Evolutionary conservation across 2,797 vertebrate species (phyloP).

Genomic region (Babyrousa celebensis): DNA sequence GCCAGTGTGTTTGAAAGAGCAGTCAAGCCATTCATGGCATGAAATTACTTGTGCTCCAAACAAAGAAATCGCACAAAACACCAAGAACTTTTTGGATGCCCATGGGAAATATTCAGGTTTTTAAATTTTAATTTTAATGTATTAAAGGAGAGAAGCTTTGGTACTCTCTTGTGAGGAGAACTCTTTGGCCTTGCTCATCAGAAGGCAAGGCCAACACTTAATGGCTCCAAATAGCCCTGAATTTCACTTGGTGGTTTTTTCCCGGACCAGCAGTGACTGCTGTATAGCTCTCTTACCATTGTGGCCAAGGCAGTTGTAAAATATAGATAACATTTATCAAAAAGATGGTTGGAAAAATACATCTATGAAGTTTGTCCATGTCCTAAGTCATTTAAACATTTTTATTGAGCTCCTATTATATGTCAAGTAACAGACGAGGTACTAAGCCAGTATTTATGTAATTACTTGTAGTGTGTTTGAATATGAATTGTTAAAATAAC

Average conservation of each 20-base stretch:
- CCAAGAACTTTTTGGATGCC: neutral
- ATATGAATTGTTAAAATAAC: neutral
- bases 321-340: neutral
- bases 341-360: constrained; percentile 7
- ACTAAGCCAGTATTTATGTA: neutral
- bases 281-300: neutral
- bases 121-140: constrained; percentile 55
- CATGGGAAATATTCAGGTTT: neutral
- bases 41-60: neutral
- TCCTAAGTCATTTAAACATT: constrained; percentile 37
- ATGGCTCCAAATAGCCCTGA: neutral
- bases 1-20: neutral
- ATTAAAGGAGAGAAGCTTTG: constrained; percentile 48
- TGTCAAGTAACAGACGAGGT: neutral
- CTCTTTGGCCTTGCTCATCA: neutral
- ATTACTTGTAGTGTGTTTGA: constrained; percentile 3
- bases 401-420: constrained; percentile 14
- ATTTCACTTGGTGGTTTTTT: constrained; percentile 44
- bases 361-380: neutral
- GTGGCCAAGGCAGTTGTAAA: constrained; percentile 13
- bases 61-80: neutral
- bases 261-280: neutral
- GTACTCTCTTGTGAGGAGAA: neutral
- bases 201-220: constrained; percentile 18
- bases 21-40: neutral